Evolutionary conservation across 2,113 vertebrate species (phyloP), one percentile per base, ranked within the genome.

Genomic region (Sturnira hondurensis): DNA sequence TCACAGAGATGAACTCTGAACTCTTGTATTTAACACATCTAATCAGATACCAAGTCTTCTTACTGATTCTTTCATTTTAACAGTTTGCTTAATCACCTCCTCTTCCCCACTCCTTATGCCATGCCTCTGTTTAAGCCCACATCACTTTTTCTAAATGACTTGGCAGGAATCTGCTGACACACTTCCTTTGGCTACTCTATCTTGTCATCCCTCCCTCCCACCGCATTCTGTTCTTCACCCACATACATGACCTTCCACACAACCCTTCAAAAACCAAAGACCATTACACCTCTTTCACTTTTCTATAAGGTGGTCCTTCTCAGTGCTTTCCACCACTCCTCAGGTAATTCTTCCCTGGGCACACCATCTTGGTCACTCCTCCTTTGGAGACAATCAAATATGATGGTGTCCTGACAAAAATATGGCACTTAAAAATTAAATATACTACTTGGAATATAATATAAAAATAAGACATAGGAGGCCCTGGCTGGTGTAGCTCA

Each of bases 401-500:
- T 16, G n/a, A 58, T n/a, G 43, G 71, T 73, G 67, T 41, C 36
- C 67, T 70, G 22, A 84, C 47, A 67, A 88, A 92, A 90, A 78
- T 22, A 31, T 7, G 24, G 41, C n/a, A 50, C 65, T 63, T 52
- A 52, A 93, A 92, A 92, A 93, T 38, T 43, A 87, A 94, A 76
- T 89, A 41, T 3, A 63, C n/a, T 77, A 38, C 31, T 87, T 63
- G 24, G 65, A 93, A 70, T 41, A 50, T 24, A 45, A 88, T 43
- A 38, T 9, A 16, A 96, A 96, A 95, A 84, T 50, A 78, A 86
- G 28, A 89, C 78, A 22, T 63, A 36, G n/a, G n/a, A n/a, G n/a
- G n/a, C n/a, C n/a, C n/a, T n/a, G n/a, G n/a, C n/a, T n/a, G n/a
- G n/a, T n/a, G n/a, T n/a, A n/a, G n/a, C n/a, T n/a, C n/a, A n/a